Evolutionary conservation across 53 echinoderm and acorn worm genomes (phyloP), one percentile per base, ranked within the genome.

Genomic region (Mesocentrotus franciscanus): DNA sequence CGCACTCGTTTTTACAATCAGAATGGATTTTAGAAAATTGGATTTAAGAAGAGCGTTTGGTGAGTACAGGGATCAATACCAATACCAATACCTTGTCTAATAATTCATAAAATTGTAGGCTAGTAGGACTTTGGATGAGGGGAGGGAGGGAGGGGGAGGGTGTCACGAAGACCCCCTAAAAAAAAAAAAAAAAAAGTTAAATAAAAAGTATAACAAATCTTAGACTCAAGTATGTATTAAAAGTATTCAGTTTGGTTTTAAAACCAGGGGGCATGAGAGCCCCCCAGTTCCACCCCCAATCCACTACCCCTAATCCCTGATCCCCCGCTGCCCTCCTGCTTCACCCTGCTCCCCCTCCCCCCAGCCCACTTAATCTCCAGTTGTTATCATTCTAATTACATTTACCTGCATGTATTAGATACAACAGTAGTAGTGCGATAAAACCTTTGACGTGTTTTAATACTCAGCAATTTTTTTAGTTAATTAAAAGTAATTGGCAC

Each of bases 1-100:
- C 5, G 27, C 91, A 33, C 64, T 91, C 8, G 91, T 91, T 22
- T 91, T 91, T 36, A 91, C 91, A 10, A 66, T 91, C 61, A 30
- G 66, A 61, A 35, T 91, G 91, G 91, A 91, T 74, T 92, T 92
- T 11, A 92, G 74, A 56, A 92, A 92, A 72, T 10, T 92, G 71
- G 92, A 92, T 49, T 7, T 92, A 66, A 39, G 92, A 92, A 71
- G 57, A 42, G 6, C 75, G 2, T n/a, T 92, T 92, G 92, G 92
- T 92, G 56, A 92, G 92, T 92, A 92, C 20, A 15, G 18, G 26
- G 8, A 60, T 61, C 10, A n/a, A n/a, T n/a, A n/a, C n/a, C n/a
- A n/a, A n/a, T 11, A 61, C 0, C 22, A 22, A 39, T 34, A 14
- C 35, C 85, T 55, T 85, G 12, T 16, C 66, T 66, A 66, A 22